Conservation (phyloP, 2,797 vertebrate genomes). For the Labroides dimidiatus region DNA sequence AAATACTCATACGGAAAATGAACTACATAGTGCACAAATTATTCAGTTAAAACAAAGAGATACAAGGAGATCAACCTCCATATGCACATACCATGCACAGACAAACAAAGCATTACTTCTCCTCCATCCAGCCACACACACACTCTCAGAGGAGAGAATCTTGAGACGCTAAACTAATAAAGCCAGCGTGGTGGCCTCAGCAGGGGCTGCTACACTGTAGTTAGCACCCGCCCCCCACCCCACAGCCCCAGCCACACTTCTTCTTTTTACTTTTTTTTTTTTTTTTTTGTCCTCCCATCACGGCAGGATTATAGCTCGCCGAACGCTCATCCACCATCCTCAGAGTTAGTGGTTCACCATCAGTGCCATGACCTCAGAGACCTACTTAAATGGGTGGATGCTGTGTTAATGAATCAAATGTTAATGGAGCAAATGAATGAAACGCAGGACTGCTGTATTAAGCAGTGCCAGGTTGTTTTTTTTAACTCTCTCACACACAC, state of each 20-base stretch:
- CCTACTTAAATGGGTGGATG: slow-evolving; percentile 62
- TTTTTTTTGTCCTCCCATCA: slow-evolving; percentile 56
- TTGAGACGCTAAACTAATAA: slow-evolving; percentile 79
- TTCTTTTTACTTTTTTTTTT: slow-evolving; percentile 8
- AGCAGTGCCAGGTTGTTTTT: slow-evolving; percentile 40
- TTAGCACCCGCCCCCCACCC: slow-evolving; percentile 49
- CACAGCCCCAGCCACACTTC: slow-evolving; percentile 55
- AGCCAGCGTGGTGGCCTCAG: slow-evolving; percentile 72
- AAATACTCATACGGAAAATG: neutral
- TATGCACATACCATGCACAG: neutral
- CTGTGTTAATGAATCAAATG: slow-evolving; percentile 64
- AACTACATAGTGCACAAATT: slow-evolving; percentile 21
- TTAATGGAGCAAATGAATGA: slow-evolving; percentile 62
- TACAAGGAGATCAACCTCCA: slow-evolving; percentile 16
- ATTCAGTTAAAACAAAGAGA: slow-evolving; percentile 16
- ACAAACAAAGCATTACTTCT: slow-evolving; percentile 54
- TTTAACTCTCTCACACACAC: slow-evolving; percentile 12
- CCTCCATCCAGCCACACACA: slow-evolving; percentile 56
- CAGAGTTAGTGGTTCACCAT: slow-evolving; percentile 23
- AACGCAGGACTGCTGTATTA: slow-evolving; percentile 45
- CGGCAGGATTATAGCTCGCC: slow-evolving; percentile 56
- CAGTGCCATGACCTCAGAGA: slow-evolving; percentile 67
- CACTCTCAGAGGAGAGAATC: slow-evolving; percentile 57
- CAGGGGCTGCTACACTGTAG: slow-evolving; percentile 63
- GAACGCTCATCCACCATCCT: slow-evolving; percentile 31